Evolutionary conservation across 2,888 invertebrate genomes (phyloP).

Genomic region (Sympetrum striolatum): DNA sequence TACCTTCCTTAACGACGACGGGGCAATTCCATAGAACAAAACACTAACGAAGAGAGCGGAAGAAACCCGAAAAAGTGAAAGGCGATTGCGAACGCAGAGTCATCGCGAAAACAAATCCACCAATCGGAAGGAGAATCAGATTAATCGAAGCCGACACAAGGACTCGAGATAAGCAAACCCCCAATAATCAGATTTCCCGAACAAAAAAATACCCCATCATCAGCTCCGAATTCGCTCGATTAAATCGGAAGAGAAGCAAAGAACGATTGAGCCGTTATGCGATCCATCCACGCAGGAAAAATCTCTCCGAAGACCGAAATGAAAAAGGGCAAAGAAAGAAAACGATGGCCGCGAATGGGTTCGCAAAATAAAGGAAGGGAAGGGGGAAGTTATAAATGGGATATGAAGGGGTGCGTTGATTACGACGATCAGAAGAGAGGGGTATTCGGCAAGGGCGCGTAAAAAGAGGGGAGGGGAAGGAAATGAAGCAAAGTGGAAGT

Average conservation of each 20-base stretch:
- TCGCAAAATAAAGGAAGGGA: not conserved
- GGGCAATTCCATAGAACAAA: no score
- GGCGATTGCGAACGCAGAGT: not conserved
- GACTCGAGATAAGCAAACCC: not conserved
- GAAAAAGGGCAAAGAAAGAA: not conserved
- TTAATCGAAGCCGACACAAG: not conserved
- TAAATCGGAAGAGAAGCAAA: not conserved
- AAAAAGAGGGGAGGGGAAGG: not conserved
- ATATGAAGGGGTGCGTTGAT: conserved; percentile 15
- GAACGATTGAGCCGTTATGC: not conserved
- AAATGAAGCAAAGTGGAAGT: not conserved
- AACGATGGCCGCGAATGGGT: not conserved
- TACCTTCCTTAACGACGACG: no score
- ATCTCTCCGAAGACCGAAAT: not conserved
- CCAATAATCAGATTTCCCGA: not conserved
- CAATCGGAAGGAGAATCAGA: not conserved
- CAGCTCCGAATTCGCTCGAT: not conserved
- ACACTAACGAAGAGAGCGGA: not conserved
- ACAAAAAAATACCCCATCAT: not conserved
- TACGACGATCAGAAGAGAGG: conserved; percentile 7
- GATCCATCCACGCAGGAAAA: not conserved
- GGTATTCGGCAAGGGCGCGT: not conserved
- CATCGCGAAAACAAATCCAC: not conserved
- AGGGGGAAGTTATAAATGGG: conserved; percentile 13
- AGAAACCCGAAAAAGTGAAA: not conserved